Conservation (phyloP, 1,140 invertebrate genomes). For the Phortica variegata region DNA sequence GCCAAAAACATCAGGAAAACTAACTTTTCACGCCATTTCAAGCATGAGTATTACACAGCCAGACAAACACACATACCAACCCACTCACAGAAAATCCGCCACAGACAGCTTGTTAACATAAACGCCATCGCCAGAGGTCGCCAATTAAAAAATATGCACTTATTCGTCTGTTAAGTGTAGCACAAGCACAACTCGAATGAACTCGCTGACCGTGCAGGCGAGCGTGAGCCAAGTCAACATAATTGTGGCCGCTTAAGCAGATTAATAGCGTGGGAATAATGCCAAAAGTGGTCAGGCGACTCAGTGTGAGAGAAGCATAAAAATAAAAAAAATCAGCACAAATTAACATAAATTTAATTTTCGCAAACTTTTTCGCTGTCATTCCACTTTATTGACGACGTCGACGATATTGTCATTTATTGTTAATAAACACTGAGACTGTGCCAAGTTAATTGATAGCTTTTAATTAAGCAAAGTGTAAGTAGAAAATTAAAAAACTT, state of each 20-base stretch:
- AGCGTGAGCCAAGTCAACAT: conserved; percentile 36
- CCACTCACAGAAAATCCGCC: too few relatives aligned
- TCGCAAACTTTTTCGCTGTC: conserved; percentile 3
- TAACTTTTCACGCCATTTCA: too few relatives aligned
- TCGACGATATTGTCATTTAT: background rate
- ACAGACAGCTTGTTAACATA: conserved; percentile 52
- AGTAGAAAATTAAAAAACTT: too few relatives aligned
- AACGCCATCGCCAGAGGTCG: conserved; percentile 40
- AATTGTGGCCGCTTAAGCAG: conserved; percentile 55
- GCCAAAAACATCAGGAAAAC: too few relatives aligned
- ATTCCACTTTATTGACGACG: conserved; percentile 16
- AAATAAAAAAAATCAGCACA: conserved; percentile 10
- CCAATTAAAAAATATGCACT: conserved; percentile 39
- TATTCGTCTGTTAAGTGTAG: too few relatives aligned
- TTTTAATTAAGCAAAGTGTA: conserved; percentile 54
- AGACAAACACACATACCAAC: too few relatives aligned
- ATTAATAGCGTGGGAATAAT: conserved; percentile 54
- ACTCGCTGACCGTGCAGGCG: too few relatives aligned
- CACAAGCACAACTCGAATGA: too few relatives aligned
- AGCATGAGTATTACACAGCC: too few relatives aligned
- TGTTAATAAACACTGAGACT: conserved; percentile 15
- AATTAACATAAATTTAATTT: conserved; percentile 53
- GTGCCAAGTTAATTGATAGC: conserved; percentile 45
- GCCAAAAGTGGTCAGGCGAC: conserved; percentile 8
- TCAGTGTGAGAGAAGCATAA: conserved; percentile 1